Percentiles rank a stretch among this genome's conserved stretches.
Evolutionary conservation across 2,113 vertebrate genomes (phyloP).

Genomic region (Puffinus mauretanicus): DNA sequence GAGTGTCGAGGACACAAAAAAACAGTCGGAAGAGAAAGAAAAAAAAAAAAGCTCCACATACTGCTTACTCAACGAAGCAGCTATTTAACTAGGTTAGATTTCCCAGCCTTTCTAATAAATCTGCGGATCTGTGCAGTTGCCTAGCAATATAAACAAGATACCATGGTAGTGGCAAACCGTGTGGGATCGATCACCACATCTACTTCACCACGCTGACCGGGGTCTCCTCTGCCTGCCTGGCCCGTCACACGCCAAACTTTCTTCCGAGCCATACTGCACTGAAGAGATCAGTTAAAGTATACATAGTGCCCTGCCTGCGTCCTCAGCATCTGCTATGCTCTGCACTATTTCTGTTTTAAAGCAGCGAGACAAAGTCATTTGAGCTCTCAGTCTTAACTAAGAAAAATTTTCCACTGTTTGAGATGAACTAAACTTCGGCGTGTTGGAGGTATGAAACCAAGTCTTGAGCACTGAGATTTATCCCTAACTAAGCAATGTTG

Average conservation of each 20-base stretch:
- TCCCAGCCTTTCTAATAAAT: constrained; percentile 1
- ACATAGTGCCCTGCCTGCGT: fast-evolving
- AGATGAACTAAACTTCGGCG: background rate
- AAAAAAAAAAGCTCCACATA: background rate
- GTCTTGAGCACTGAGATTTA: background rate
- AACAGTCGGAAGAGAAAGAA: background rate
- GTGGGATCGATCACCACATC: background rate
- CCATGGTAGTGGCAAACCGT: background rate
- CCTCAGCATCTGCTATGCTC: background rate
- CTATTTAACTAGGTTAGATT: background rate
- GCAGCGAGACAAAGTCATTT: background rate
- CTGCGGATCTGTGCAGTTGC: background rate
- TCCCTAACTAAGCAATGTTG: fast-evolving
- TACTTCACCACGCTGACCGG: background rate
- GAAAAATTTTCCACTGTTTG: background rate
- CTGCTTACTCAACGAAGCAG: background rate
- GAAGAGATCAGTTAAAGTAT: fast-evolving
- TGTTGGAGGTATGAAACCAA: background rate
- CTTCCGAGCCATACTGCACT: fast-evolving
- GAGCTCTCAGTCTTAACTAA: background rate
- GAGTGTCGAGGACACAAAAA: background rate
- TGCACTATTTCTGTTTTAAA: fast-evolving
- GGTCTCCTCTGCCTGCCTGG: background rate
- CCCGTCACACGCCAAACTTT: background rate
- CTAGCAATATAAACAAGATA: constrained; percentile 5